Conservation (phyloP, 2,797 vertebrate genomes). For the Cottoperca gobio region DNA sequence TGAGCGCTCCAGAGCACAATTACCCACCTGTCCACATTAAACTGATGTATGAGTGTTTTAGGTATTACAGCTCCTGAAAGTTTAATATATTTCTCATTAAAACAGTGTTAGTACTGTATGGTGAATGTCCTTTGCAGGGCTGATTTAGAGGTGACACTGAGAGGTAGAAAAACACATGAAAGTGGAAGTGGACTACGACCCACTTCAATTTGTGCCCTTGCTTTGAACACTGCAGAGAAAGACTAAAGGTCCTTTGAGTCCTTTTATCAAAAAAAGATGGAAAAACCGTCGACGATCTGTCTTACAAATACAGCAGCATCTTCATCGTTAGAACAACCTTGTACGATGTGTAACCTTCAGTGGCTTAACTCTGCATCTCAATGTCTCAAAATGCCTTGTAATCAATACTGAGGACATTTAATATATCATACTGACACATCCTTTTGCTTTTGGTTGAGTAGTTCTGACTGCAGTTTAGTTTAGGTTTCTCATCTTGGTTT, state of each 20-base stretch:
- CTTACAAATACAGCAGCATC: constrained; percentile 39
- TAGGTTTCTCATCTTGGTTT: neutral
- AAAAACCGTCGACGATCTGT: constrained; percentile 50
- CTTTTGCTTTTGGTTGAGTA: neutral
- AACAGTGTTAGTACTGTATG: constrained; percentile 30
- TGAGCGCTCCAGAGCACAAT: constrained; percentile 64
- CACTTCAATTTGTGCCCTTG: constrained; percentile 30
- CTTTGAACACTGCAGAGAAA: constrained; percentile 40
- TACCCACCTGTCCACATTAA: constrained; percentile 68
- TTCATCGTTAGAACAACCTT: constrained; percentile 45
- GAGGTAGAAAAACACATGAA: constrained; percentile 22
- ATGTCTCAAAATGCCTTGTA: constrained; percentile 36
- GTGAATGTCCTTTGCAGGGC: constrained; percentile 34
- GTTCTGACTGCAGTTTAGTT: neutral
- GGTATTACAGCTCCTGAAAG: constrained; percentile 55
- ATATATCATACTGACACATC: neutral
- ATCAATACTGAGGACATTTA: constrained; percentile 20
- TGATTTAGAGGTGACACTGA: constrained; percentile 50
- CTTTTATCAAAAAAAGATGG: constrained; percentile 38
- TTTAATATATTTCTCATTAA: constrained; percentile 72
- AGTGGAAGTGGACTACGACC: constrained; percentile 33
- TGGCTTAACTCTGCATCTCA: constrained; percentile 31
- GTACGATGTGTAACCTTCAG: constrained; percentile 32
- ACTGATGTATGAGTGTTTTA: constrained; percentile 71
- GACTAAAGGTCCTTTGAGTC: constrained; percentile 55